Base-by-base conservation (phyloP, 1,140 invertebrate genomes). In the Daktulosphaira vitifoliae region DNA sequence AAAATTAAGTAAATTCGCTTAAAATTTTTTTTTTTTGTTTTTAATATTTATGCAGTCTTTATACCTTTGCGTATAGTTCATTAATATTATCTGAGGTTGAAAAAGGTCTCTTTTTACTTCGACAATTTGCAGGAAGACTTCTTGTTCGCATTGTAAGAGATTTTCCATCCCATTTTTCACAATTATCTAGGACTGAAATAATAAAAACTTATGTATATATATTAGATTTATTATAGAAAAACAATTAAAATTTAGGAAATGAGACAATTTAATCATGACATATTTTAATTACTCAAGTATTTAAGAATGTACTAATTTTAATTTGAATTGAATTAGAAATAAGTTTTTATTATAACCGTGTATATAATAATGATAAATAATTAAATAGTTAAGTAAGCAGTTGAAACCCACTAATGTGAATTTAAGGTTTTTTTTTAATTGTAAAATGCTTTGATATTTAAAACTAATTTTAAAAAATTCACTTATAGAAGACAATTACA, bases 11-110 rank as follows among this genome's bases (percentile, higher is more conserved):
- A 48, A 49, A 25, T 13, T 56, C 3, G 13, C 9, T 51, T 50
- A 6, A 11, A 33, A 33, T 33, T 33, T 33, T 6, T 44, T 25
- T 2, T 38, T 48, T 48, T 48, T 22, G 44, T 48, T 48, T 48
- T 22, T 18, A 22, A 48, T 48, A 48, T 48, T 62, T 38, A 20
- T 16, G 9, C 62, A 52, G 29, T 11, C 5, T 33, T 33, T 69
- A 22, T 74, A 84, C 83, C 76, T 85, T 85, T n/a, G 83, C 83
- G 71, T 86, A 85, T 2, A 86, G 76, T 68, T 85, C 82, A 65
- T 82, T 79, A n/a, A 83, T 69, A 72, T 86, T 82, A 70, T 85
- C 83, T 71, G 83, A 82, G 3, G 82, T 83, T 13, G 82, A 84
- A 5, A 83, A 74, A 37, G 82, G 82, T 42, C 83, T 75, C 22